Evolutionary conservation across 2,797 vertebrate genomes (phyloP).

Genomic region (Melanotaenia trifasciata): DNA sequence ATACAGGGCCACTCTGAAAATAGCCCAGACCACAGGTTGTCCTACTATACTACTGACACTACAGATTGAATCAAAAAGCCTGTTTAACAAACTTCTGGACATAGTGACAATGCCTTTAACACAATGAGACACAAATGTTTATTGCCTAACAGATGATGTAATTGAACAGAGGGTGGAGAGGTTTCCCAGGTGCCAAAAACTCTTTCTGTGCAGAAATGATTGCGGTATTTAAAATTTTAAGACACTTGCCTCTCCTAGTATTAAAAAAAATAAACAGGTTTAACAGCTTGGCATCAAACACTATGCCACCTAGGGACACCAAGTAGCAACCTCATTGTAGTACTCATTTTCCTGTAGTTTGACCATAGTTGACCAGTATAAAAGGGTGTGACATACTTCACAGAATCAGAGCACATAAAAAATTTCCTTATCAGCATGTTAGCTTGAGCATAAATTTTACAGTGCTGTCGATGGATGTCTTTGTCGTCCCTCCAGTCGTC

Average conservation of each 20-base stretch:
- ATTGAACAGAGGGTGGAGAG: not conserved
- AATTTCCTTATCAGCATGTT: too few species aligned
- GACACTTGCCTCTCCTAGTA: not conserved
- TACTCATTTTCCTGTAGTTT: too few species aligned
- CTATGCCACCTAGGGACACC: too few species aligned
- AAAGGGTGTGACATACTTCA: too few species aligned
- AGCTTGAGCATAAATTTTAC: too few species aligned
- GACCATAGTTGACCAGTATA: too few species aligned
- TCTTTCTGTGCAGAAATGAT: not conserved
- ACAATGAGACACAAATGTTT: conserved; percentile 4
- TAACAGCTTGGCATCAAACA: not conserved
- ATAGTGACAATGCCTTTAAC: conserved; percentile 1
- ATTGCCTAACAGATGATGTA: not conserved
- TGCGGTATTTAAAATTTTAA: not conserved
- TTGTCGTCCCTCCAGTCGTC: too few species aligned
- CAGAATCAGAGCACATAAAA: too few species aligned
- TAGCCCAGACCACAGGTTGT: conserved; percentile 52
- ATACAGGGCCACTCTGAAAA: conserved; percentile 68
- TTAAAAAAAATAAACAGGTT: not conserved
- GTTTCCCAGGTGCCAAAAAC: not conserved
- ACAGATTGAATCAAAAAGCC: conserved; percentile 32
- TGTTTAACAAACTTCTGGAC: conserved; percentile 22
- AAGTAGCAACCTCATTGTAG: too few species aligned
- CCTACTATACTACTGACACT: conserved; percentile 42
- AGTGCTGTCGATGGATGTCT: too few species aligned